These are phyloP conservation scores for Drosophila lacertosa DNA, from an alignment of 1,140 invertebrate genomes.

Conservation along the genomic window DNA sequence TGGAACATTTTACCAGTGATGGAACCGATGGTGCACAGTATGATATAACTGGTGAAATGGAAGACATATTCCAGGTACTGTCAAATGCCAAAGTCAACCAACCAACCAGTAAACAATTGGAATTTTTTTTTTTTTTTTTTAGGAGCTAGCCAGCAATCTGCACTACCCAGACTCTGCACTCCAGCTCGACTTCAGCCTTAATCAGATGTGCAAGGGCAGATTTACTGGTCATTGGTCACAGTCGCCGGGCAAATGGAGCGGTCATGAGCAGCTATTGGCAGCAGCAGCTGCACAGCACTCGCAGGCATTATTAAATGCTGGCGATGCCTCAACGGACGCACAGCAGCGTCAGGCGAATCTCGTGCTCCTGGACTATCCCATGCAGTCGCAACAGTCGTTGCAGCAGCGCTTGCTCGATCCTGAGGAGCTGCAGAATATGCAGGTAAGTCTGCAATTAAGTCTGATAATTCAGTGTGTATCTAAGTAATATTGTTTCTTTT, in stretches of 20 bases:
- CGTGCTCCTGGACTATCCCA: conserved; percentile 76
- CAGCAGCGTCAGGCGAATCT: conserved; percentile 75
- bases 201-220: conserved; percentile 80
- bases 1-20: conserved; percentile 64
- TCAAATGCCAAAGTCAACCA: neutral
- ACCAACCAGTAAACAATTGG: neutral
- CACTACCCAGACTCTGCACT: conserved; percentile 78
- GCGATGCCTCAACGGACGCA: conserved; percentile 57
- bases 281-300: conserved; percentile 56
- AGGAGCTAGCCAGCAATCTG: conserved; percentile 77
- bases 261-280: conserved; percentile 70
- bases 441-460: conserved; percentile 47
- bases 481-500: neutral
- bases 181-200: conserved; percentile 78
- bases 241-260: conserved; percentile 69
- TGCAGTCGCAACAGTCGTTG: conserved; percentile 63
- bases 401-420: conserved; percentile 69
- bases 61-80: conserved; percentile 79
- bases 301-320: conserved; percentile 47
- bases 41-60: conserved; percentile 77
- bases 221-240: conserved; percentile 74
- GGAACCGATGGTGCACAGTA: conserved; percentile 56
- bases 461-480: neutral
- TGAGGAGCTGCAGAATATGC: conserved; percentile 67
- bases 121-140: neutral